Evolutionary conservation across 1,140 invertebrate species (phyloP).

Genomic region (Cyclargus thomasi): DNA sequence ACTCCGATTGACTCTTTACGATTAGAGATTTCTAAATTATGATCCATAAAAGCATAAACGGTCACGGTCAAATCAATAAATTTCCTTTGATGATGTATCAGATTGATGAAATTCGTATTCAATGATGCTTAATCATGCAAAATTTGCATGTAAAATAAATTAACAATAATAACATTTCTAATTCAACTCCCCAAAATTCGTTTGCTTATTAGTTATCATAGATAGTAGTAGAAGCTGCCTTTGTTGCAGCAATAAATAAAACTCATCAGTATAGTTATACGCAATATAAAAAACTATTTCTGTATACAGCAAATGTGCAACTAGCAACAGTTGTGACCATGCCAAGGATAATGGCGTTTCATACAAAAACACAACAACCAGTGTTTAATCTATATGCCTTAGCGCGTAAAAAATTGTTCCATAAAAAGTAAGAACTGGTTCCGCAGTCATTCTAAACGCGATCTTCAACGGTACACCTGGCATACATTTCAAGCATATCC

Average conservation of each 20-base stretch:
- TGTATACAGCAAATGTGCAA: not conserved
- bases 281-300: no score
- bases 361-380: not conserved
- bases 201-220: no score
- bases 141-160: not conserved
- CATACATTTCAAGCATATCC: not conserved
- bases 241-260: no score
- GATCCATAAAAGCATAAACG: not conserved
- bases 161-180: not conserved
- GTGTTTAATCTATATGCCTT: constrained; percentile 1
- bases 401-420: constrained; percentile 8
- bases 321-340: not conserved
- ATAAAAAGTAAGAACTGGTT: constrained; percentile 3
- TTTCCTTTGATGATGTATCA: not conserved
- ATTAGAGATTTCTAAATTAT: constrained; percentile 4
- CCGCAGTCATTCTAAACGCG: constrained; percentile 2
- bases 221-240: no score
- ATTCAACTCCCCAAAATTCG: no score
- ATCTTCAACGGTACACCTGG: constrained; percentile 1
- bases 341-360: not conserved
- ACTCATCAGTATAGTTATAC: no score
- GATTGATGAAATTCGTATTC: not conserved
- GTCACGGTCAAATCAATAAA: not conserved
- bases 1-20: constrained; percentile 2
- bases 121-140: not conserved